These are phyloP conservation scores for Emydoidea blandingii DNA, from an alignment of 2,797 vertebrate species.

Conservation along the genomic window DNA sequence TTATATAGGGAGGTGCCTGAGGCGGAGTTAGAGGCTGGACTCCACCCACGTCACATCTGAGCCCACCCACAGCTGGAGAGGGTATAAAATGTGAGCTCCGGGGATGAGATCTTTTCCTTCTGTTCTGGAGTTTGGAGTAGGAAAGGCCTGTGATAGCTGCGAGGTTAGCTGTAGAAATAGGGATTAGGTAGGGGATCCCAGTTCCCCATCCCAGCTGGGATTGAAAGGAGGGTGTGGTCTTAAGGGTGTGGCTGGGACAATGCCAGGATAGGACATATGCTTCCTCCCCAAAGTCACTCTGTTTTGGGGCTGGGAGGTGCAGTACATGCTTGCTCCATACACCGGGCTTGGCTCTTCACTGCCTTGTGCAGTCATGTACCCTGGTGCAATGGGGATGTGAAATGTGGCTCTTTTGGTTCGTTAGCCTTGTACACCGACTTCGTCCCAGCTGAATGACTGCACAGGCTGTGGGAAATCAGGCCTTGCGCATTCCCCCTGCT, in stretches of 20 bases:
- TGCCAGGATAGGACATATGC: not conserved
- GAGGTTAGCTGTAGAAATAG: not conserved
- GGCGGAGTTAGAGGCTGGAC: not conserved
- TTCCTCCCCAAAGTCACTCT: not conserved
- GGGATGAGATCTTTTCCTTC: not conserved
- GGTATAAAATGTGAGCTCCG: not conserved
- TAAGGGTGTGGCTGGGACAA: not conserved
- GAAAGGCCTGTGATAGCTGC: not conserved
- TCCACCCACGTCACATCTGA: not conserved
- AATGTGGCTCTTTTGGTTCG: rapidly evolving
- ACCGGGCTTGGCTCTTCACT: not conserved
- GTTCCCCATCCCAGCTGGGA: not conserved
- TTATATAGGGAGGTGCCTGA: not conserved
- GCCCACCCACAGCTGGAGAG: not conserved
- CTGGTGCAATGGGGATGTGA: rapidly evolving
- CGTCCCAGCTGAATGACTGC: not conserved
- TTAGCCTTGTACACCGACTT: not conserved
- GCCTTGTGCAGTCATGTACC: too few species aligned
- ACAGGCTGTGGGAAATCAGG: not conserved
- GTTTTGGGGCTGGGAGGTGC: not conserved
- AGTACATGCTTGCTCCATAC: not conserved
- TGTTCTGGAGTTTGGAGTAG: not conserved
- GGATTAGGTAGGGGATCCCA: not conserved
- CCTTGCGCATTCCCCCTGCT: not conserved
- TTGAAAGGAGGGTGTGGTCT: not conserved